Conservation (phyloP, 2,113 vertebrate genomes). For the Chloropsis hardwickii region DNA sequence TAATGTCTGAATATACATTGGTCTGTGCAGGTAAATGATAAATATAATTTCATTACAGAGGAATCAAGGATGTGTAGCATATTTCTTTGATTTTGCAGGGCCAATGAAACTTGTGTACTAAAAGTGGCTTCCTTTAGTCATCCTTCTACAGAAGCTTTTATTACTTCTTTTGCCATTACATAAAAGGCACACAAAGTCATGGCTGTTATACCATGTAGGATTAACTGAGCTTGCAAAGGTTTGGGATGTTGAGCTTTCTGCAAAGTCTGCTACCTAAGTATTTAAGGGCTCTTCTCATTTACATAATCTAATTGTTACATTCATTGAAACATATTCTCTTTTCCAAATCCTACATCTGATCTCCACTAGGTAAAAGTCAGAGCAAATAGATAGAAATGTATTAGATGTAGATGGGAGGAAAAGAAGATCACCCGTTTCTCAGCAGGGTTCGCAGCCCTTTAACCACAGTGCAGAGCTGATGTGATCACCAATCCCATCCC, state of each 20-base stretch:
- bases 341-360: neutral
- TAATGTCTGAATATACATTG: neutral
- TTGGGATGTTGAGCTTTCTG: neutral
- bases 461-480: neutral
- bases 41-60: neutral
- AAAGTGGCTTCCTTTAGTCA: neutral
- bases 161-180: neutral
- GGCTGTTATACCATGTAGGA: neutral
- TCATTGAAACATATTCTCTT: neutral
- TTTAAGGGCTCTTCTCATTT: slow-evolving; percentile 11
- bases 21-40: neutral
- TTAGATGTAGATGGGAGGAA: neutral
- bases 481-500: neutral
- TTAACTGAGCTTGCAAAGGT: neutral
- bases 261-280: neutral
- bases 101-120: neutral
- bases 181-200: neutral
- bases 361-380: neutral
- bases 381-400: neutral
- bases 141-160: neutral
- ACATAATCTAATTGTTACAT: slow-evolving; percentile 21
- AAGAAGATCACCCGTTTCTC: neutral
- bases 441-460: neutral
- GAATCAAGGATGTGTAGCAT: neutral
- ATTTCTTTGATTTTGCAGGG: neutral